Evolutionary conservation across 35 echinoderm and acorn worm species (phyloP), one percentile per base, ranked within the genome.

Genomic region (Eucidaris tribuloides): DNA sequence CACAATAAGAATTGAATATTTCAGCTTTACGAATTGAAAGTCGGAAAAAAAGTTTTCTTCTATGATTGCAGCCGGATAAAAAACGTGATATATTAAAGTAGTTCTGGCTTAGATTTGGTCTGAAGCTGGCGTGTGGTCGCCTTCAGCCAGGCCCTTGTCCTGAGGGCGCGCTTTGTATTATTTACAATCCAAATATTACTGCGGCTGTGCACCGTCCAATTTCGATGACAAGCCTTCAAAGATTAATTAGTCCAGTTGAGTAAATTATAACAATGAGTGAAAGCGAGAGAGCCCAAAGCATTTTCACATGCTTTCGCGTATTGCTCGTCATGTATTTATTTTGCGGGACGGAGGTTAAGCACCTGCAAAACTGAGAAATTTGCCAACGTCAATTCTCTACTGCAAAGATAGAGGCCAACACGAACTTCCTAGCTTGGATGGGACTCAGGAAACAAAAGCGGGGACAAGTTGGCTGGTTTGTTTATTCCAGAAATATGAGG

Each of bases 241-340:
- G 68, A 74, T 74, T 74, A 74, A 74, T 74, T 74, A 74, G 68
- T 40, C 44, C 68, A 74, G 68, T 74, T 74, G 68, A 74, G 68
- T 74, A 74, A 74, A 74, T 44, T 40, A 22, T 36, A 44, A 74
- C 68, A 74, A 74, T 41, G 68, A 22, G 44, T 35, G 68, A 38
- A 74, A 74, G 41, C 35, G 41, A 74, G 68, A 74, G 68, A 41
- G 68, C 68, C 37, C 15, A 41, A 3, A 36, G 68, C 68, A 20
- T 36, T 74, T 74, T 74, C 41, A 42, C 41, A 74, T 42, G 41
- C 35, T 74, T 44, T 74, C 38, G 7, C n/a, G 34, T 13, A 40
- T 74, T 74, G 29, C 19, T 74, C 44, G 37, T 74, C 68, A 40
- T 24, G 24, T 74, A 40, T 74, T 74, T 22, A 40, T 38, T 38